Percentiles rank a stretch among this genome's conserved stretches.
Conservation (phyloP, 2,888 invertebrate species). For the Disparrhopalites patrizii region DNA sequence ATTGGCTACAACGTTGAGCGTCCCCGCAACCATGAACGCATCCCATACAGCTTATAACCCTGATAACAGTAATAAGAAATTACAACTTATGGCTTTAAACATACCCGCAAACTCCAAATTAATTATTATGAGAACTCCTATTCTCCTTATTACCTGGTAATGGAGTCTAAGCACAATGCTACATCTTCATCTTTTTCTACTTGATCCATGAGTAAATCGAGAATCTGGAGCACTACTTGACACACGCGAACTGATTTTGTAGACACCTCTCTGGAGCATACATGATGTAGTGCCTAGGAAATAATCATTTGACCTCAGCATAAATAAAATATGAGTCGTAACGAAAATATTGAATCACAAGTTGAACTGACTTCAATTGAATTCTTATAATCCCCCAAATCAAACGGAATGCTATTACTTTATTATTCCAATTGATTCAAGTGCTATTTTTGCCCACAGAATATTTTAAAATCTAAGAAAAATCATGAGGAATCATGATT, state of each 20-base stretch:
- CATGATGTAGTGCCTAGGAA: conserved; percentile 75
- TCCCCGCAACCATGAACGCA: conserved; percentile 94
- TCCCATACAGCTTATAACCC: conserved; percentile 82
- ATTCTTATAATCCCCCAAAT: too few species aligned
- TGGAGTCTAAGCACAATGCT: conserved; percentile 42
- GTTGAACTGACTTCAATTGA: too few species aligned
- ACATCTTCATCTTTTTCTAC: conserved; percentile 48
- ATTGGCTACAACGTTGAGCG: conserved; percentile 73
- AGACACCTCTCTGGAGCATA: conserved; percentile 76
- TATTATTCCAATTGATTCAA: too few species aligned
- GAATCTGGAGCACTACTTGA: conserved; percentile 85
- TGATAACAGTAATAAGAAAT: conserved; percentile 50
- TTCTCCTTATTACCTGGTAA: conserved; percentile 39
- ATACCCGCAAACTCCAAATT: neutral
- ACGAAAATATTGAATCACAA: too few species aligned
- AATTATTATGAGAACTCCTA: neutral
- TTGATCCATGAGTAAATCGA: conserved; percentile 80
- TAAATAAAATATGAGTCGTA: too few species aligned
- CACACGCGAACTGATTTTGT: conserved; percentile 83
- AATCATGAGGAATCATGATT: too few species aligned
- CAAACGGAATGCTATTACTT: too few species aligned
- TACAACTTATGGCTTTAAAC: neutral
- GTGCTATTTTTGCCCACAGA: too few species aligned
- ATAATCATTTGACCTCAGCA: neutral
- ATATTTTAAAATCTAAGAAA: too few species aligned